A percentile compares a stretch with the other conserved stretches of the same genome.
Evolutionary conservation across 2,888 invertebrate species (phyloP).

Genomic region (Coelopa pilipes): DNA sequence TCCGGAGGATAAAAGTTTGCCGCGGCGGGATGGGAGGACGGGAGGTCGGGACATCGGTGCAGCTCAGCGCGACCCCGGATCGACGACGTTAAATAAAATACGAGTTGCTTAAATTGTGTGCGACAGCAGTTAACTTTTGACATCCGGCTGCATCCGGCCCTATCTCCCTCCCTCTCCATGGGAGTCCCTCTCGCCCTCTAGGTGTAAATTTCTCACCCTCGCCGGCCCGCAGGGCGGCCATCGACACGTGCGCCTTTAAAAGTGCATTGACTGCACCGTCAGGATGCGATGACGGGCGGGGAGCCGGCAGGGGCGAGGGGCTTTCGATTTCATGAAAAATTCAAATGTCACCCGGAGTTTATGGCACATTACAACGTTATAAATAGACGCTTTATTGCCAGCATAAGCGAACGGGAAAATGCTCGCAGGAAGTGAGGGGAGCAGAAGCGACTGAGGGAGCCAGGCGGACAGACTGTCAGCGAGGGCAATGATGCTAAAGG

Average conservation of each 20-base stretch:
- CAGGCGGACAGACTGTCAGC: background rate
- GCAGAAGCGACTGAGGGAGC: background rate
- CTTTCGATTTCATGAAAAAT: conserved; percentile 30
- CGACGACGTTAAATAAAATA: background rate
- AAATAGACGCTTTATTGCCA: conserved; percentile 14
- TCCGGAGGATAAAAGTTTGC: background rate
- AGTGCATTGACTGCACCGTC: conserved; percentile 8
- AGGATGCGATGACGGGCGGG: no score
- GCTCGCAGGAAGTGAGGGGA: background rate
- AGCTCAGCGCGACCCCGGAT: background rate
- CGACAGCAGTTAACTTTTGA: background rate
- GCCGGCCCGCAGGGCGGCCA: background rate
- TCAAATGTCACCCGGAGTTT: conserved; percentile 23
- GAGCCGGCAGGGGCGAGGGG: background rate
- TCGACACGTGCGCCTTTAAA: conserved; percentile 18
- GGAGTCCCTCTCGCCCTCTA: background rate
- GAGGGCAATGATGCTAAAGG: background rate
- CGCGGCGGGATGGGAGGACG: no score
- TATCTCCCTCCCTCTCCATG: background rate
- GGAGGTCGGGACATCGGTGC: no score
- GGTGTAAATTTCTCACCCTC: background rate
- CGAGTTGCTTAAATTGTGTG: conserved; percentile 13
- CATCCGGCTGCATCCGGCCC: background rate
- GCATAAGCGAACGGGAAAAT: background rate
- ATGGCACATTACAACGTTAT: conserved; percentile 23